Base-by-base conservation (phyloP, 2,888 invertebrate genomes). In the Mamestra brassicae region DNA sequence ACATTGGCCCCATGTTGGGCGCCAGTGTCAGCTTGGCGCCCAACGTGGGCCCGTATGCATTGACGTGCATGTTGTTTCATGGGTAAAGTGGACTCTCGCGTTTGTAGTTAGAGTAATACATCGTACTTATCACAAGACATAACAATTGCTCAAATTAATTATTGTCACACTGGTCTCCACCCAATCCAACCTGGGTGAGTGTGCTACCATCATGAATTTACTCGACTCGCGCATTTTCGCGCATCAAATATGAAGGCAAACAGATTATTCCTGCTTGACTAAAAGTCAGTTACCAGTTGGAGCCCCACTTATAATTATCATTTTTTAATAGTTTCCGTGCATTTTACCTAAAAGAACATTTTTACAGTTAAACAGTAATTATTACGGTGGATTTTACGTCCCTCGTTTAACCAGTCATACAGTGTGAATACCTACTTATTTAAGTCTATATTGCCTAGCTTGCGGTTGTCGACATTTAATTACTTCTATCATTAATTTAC, bases 401-500 rank as follows among this genome's bases (percentile, higher is more conserved):
- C 34, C 13, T 50, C 0, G 7, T 55, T 54, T 42, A 74, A 34
- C 3, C 17, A 50, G 42, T 45, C 10, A 17, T 26, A 42, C 17
- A 55, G 5, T 47, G 57, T 47, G 38, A 1, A 62, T n/a, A n/a
- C n/a, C n/a, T 57, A 64, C 26, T 70, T 55, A 64, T 54, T 78
- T 71, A 52, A 64, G 36, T 64, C 45, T 58, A 58, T 80, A 84
- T 76, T 70, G 58, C 70, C 70, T 74, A 68, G 75, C 66, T 74
- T 74, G 75, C 26, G 74, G 74, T 78, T 67, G 58, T 69, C 74
- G 45, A 62, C 76, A 78, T 78, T 84, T 82, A 78, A 85, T 84
- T 82, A 84, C 75, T 70, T 74, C 68, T 70, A 74, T 76, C 67
- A 84, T 82, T 77, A 84, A 78, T 84, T 71, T 77, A 80, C 75